These are phyloP conservation scores for Silurus asotus DNA, from an alignment of 2,113 vertebrate genomes.

Conservation along the genomic window DNA sequence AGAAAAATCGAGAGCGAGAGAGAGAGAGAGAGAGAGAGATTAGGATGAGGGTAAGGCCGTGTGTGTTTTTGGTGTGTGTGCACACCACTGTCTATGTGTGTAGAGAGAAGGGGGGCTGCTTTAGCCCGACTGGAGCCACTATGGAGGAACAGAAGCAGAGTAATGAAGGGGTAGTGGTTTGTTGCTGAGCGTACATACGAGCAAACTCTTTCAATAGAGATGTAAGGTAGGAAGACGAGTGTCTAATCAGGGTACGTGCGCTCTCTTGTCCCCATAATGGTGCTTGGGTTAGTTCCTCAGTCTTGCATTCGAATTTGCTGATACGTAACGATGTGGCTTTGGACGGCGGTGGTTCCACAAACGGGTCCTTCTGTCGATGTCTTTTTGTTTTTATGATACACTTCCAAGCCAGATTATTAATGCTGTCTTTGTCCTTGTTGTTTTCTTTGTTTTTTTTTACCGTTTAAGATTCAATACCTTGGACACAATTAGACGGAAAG, in stretches of 20 bases:
- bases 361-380: not conserved
- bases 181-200: constrained; percentile 27
- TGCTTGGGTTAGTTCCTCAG: not conserved
- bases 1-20: no score
- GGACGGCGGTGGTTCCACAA: not conserved
- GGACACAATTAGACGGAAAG: constrained; percentile 46
- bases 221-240: constrained; percentile 24
- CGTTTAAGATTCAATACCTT: constrained; percentile 32
- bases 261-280: not conserved
- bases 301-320: not conserved
- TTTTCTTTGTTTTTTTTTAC: constrained; percentile 34
- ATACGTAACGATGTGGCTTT: not conserved
- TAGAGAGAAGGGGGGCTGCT: constrained; percentile 43
- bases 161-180: constrained; percentile 64
- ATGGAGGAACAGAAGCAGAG: constrained; percentile 51
- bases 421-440: constrained; percentile 23
- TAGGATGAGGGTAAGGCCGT: constrained; percentile 10
- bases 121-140: constrained; percentile 53
- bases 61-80: constrained; percentile 35
- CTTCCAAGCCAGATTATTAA: constrained; percentile 6
- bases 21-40: not conserved
- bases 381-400: not conserved
- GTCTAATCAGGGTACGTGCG: constrained; percentile 17
- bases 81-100: not conserved
- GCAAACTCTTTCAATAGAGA: constrained; percentile 17